A percentile compares a stretch with the other conserved stretches of the same genome.
Conservation (phyloP, 2,888 invertebrate genomes). For the Chrysina gloriosa region DNA sequence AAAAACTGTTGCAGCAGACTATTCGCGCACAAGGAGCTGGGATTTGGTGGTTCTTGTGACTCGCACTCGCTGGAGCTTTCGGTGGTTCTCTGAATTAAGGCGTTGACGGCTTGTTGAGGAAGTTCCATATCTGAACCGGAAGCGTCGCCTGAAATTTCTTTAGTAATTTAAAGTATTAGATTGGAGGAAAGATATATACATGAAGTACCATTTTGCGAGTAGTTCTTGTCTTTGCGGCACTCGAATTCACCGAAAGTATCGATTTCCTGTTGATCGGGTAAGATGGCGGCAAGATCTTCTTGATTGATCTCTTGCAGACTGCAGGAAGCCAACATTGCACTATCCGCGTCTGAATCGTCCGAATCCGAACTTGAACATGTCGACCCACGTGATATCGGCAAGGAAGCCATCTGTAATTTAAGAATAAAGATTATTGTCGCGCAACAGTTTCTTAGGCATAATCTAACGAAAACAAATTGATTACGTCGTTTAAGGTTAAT, state of each 20-base stretch:
- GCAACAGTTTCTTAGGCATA: not conserved
- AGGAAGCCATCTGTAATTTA: conserved; percentile 61
- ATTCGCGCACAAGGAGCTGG: conserved; percentile 72
- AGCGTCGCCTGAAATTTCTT: conserved; percentile 66
- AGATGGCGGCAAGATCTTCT: conserved; percentile 81
- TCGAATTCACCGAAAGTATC: conserved; percentile 53
- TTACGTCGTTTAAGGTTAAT: not conserved
- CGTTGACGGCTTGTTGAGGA: conserved; percentile 79
- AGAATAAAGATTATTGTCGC: not conserved
- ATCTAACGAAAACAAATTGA: not conserved
- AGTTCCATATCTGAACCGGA: conserved; percentile 83
- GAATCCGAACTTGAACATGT: conserved; percentile 60
- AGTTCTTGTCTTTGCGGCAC: conserved; percentile 65
- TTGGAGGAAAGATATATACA: conserved; percentile 31
- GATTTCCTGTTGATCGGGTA: conserved; percentile 77
- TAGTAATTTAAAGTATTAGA: conserved; percentile 21
- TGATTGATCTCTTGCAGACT: conserved; percentile 76
- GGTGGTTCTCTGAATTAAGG: conserved; percentile 79
- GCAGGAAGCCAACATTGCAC: conserved; percentile 70
- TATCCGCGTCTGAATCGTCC: conserved; percentile 66
- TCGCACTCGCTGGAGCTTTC: conserved; percentile 82
- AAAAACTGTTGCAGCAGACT: conserved; percentile 84
- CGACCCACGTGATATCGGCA: conserved; percentile 59
- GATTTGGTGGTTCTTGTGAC: conserved; percentile 66
- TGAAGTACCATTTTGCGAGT: conserved; percentile 67